A percentile compares a stretch with the other conserved stretches of the same genome.
phyloP scores from a whole-genome alignment of 2,113 vertebrate species.

The Sturnira hondurensis region DNA sequence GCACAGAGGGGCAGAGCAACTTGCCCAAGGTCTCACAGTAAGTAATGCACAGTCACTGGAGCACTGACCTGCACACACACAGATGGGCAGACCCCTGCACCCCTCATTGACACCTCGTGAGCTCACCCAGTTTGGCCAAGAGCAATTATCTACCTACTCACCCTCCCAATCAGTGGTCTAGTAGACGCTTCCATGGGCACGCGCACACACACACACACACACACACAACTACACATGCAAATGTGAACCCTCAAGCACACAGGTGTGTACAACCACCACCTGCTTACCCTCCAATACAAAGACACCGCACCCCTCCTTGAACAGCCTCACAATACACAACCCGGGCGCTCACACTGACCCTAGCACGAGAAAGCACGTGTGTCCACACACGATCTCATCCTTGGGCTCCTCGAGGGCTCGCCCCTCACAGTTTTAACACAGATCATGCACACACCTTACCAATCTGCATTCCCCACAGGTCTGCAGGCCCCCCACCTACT shows the following conservation, averaged over 20 bases:
- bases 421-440: not conserved
- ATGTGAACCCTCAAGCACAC: not conserved
- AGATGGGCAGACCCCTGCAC: not conserved
- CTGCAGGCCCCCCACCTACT: accelerated
- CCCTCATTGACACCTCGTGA: accelerated
- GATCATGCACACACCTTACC: not conserved
- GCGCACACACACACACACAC: not conserved
- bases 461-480: not conserved
- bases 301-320: not conserved
- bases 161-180: no score
- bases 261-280: not conserved
- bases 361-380: accelerated
- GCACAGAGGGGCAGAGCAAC: not conserved
- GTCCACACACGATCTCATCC: not conserved
- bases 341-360: not conserved
- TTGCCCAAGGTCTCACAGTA: not conserved
- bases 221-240: not conserved
- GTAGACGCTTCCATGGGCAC: not conserved
- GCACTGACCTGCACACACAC: no score
- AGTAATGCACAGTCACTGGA: not conserved
- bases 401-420: not conserved
- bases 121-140: not conserved
- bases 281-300: not conserved
- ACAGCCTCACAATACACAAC: not conserved
- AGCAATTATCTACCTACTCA: accelerated